Evolutionary conservation across 2,113 vertebrate species (phyloP).

Genomic region (Capra hircus): DNA sequence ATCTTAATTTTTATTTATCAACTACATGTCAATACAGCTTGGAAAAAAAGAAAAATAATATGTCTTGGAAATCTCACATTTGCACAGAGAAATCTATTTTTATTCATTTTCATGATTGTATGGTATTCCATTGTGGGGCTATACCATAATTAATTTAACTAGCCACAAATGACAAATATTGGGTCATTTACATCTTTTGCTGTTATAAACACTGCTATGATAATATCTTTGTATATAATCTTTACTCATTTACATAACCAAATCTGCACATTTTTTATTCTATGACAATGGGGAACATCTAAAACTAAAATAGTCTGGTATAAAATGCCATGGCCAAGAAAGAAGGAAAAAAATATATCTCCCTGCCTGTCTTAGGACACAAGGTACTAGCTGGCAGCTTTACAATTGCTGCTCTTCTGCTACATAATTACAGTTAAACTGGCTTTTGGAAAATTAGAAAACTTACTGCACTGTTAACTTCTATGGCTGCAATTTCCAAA

Average conservation of each 20-base stretch:
- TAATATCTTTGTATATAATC: background rate
- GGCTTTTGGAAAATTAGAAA: background rate
- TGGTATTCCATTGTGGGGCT: background rate
- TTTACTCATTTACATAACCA: background rate
- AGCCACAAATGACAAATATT: background rate
- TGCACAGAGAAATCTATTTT: background rate
- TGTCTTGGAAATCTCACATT: background rate
- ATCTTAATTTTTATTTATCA: background rate
- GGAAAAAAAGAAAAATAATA: background rate
- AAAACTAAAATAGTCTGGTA: background rate
- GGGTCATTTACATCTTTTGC: background rate
- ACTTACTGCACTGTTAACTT: background rate
- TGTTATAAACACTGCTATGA: background rate
- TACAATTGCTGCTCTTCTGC: background rate
- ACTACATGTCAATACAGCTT: background rate
- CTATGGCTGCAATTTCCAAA: background rate
- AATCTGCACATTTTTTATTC: background rate
- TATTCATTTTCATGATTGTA: background rate
- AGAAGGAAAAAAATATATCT: background rate
- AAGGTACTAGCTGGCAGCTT: background rate
- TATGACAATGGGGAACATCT: background rate
- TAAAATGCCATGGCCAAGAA: background rate
- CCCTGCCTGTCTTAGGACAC: background rate
- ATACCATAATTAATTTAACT: background rate
- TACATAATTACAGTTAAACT: background rate